Evolutionary conservation across 2,113 vertebrate genomes (phyloP), one percentile per base, ranked within the genome.

Genomic region (Albula goreensis): DNA sequence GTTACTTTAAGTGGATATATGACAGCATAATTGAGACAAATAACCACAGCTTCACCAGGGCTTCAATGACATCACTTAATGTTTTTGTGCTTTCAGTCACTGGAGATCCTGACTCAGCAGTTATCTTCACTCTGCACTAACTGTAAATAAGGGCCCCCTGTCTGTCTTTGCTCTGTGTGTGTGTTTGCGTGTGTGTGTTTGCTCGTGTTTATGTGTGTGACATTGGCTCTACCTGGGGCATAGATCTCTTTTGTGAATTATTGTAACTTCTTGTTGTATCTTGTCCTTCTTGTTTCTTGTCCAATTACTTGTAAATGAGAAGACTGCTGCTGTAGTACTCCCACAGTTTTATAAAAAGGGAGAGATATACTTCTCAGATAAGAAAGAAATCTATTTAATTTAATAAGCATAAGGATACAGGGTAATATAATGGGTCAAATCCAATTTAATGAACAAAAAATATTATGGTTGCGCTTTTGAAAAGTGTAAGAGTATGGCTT

Each of bases 71-170:
- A 22, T 50, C 78, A 85, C 17, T 56, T 19, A 9, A 48, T 85
- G 52, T 80, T 50, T 19, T 80, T 85, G 31, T 85, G 53, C 52
- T 19, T 19, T 1, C 31, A 80, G 53, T 63, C 12, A 66, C 86
- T 85, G 52, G 89, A 88, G 87, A 90, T 85, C 84, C 85, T 88
- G 88, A 88, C 79, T 87, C 85, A 90, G 85, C 85, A 57, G 78
- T 77, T 86, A 88, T 91, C 90, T 90, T 70, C 56, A 80, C 57
- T 66, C 17, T 66, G 60, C 22, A 6, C 10, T 15, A 60, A 84
- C 80, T 60, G 85, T 88, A 91, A 91, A 91, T 90, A 90, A 83
- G 89, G 89, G 90, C n/a, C 4, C 1, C 88, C 49, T 89, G 60
- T 89, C 63, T 84, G 86, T 66, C 82, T 57, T 63, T 85, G 22